Evolutionary conservation across 2,113 vertebrate species (phyloP).

Genomic region (Pterocles burchelli): DNA sequence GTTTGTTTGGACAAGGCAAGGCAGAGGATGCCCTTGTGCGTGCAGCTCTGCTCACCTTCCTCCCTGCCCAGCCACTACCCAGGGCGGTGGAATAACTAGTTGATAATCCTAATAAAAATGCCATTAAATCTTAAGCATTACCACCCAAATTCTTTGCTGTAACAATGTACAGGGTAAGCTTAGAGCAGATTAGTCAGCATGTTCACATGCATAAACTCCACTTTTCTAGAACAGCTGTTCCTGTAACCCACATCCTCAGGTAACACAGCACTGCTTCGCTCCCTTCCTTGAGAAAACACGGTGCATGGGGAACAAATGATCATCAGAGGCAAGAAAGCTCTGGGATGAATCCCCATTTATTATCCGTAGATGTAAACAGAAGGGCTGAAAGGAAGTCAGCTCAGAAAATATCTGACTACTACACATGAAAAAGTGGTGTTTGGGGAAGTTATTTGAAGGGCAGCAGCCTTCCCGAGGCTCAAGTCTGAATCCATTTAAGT

Average conservation of each 20-base stretch:
- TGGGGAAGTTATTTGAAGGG: not conserved
- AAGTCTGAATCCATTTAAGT: not conserved
- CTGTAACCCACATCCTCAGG: not conserved
- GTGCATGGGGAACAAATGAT: not conserved
- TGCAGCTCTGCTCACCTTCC: not conserved
- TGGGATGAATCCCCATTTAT: not conserved
- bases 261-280: not conserved
- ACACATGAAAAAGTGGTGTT: not conserved
- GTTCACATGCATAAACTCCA: not conserved
- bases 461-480: not conserved
- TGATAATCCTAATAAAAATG: conserved; percentile 23
- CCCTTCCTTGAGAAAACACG: not conserved
- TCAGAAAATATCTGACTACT: not conserved
- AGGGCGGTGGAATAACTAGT: not conserved
- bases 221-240: not conserved
- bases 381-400: not conserved
- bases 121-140: conserved; percentile 1
- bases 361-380: not conserved
- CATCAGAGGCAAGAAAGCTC: not conserved
- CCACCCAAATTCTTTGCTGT: not conserved
- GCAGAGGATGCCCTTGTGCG: not conserved
- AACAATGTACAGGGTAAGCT: not conserved
- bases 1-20: not conserved
- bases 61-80: not conserved
- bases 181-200: not conserved